These are phyloP conservation scores for Drosophila nigrodunni DNA, from an alignment of 1,140 invertebrate species.

Conservation along the genomic window DNA sequence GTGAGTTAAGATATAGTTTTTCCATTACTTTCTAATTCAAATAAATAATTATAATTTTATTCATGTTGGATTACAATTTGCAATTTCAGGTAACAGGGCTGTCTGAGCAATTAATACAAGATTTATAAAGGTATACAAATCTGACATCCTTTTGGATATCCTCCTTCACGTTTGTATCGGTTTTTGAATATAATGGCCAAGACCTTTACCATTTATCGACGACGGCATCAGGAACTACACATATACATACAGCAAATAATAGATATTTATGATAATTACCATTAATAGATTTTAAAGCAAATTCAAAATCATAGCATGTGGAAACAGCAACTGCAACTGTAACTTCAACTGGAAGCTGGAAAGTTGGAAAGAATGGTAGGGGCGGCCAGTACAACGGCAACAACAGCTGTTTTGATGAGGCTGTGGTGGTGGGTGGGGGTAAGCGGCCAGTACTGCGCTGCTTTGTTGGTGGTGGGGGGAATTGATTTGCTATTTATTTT, in stretches of 20 bases:
- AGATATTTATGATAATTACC: slow-evolving; percentile 53
- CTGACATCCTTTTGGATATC: slow-evolving; percentile 71
- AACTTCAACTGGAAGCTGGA: background rate
- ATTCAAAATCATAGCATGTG: slow-evolving; percentile 42
- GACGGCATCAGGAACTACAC: slow-evolving; percentile 76
- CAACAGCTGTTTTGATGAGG: background rate
- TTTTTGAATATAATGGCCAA: slow-evolving; percentile 56
- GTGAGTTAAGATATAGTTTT: slow-evolving; percentile 48
- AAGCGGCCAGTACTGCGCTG: slow-evolving; percentile 37
- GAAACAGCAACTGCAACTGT: background rate
- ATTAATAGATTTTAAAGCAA: slow-evolving; percentile 26
- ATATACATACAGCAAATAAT: slow-evolving; percentile 35
- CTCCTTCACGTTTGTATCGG: slow-evolving; percentile 64
- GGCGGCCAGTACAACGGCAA: slow-evolving; percentile 33
- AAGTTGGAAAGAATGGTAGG: slow-evolving; percentile 18
- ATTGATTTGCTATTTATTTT: background rate
- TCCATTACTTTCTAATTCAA: slow-evolving; percentile 76
- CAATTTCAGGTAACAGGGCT: slow-evolving; percentile 79
- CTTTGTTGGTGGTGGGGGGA: background rate
- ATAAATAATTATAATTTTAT: slow-evolving; percentile 71
- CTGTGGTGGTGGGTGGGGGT: slow-evolving; percentile 6
- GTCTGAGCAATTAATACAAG: slow-evolving; percentile 80
- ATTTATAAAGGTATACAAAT: slow-evolving; percentile 79
- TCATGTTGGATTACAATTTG: slow-evolving; percentile 76
- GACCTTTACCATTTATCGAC: slow-evolving; percentile 72